Base-by-base conservation (phyloP, 53 echinoderm and acorn worm genomes). In the Patiria pectinifera region DNA sequence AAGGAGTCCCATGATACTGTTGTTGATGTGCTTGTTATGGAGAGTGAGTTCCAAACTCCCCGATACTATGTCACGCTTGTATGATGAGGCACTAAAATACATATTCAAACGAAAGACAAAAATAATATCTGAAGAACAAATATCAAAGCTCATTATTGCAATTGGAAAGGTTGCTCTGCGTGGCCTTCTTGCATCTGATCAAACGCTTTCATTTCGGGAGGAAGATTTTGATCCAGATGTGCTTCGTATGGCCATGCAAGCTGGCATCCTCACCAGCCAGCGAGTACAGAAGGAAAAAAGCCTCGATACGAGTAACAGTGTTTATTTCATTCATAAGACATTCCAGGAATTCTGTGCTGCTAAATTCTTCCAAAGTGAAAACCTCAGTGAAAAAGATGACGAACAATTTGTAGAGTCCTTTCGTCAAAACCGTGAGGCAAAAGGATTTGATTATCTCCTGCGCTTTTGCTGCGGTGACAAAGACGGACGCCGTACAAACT, bases 11-110 rank as follows among this genome's bases (percentile, higher is more conserved):
- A 58, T 87, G 77, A 21, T 87, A 16, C 48, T 87, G 58, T 48
- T 87, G 75, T 22, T 87, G 53, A 71, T 87, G 71, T 87, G 87
- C 47, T n/a, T 87, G 14, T n/a, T 87, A 15, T 87, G 87, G 87
- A 59, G 58, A 74, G 75, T 43, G 59, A 22, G 74, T 11, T n/a
- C 46, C n/a, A 22, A 43, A 10, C 48, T 87, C 18, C 87, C 87
- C n/a, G 87, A 76, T 21, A 74, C 86, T 10, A 44, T 47, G 48
- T 66, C 86, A 14, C n/a, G n/a, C 18, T 43, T 86, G 71, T 86
- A 86, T 11, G 14, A 86, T 6, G 47, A 25, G 14, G 69, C 71
- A 45, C n/a, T 86, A 14, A 1, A 46, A 2, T 69, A 86, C 48
- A 45, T 69, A 2, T 69, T 69, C 43, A 45, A 86, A 70, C 26